Conservation (phyloP, 2,888 invertebrate species). For the Chaetogeoica ovagalla region DNA sequence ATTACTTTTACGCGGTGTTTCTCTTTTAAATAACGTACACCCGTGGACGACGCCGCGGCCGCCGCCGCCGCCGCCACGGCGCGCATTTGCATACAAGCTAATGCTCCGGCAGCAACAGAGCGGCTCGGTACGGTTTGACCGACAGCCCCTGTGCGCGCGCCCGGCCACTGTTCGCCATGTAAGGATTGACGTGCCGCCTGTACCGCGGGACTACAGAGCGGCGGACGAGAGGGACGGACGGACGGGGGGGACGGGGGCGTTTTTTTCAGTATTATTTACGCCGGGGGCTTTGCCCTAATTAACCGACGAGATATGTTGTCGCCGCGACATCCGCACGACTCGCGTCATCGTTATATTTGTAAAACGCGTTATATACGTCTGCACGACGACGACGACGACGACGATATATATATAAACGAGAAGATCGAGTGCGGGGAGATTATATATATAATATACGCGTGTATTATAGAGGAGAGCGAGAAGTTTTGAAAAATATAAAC, state of each 20-base stretch:
- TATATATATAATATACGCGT: no score
- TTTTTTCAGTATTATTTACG: conserved; percentile 25
- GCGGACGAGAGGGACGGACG: no score
- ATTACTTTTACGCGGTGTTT: no score
- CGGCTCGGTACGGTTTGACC: conserved; percentile 25
- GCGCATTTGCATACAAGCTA: conserved; percentile 40
- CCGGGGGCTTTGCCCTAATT: conserved; percentile 52
- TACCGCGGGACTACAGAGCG: not conserved
- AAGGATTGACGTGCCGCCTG: conserved; percentile 46
- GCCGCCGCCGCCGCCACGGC: not conserved
- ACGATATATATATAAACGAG: no score
- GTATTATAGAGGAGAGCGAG: no score
- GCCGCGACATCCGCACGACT: not conserved
- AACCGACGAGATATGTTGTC: conserved; percentile 13
- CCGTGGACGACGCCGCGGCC: not conserved
- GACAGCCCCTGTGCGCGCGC: conserved; percentile 30
- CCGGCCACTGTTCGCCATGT: conserved; percentile 49
- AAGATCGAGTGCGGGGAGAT: no score
- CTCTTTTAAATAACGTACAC: no score
- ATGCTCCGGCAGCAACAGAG: not conserved
- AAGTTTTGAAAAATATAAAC: no score
- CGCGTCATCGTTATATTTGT: no score
- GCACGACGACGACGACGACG: no score
- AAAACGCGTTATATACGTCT: not conserved
- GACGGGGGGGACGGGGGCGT: not conserved